These are phyloP conservation scores for Drosophila lacteicornis DNA, from an alignment of 1,140 invertebrate species.

Conservation along the genomic window DNA sequence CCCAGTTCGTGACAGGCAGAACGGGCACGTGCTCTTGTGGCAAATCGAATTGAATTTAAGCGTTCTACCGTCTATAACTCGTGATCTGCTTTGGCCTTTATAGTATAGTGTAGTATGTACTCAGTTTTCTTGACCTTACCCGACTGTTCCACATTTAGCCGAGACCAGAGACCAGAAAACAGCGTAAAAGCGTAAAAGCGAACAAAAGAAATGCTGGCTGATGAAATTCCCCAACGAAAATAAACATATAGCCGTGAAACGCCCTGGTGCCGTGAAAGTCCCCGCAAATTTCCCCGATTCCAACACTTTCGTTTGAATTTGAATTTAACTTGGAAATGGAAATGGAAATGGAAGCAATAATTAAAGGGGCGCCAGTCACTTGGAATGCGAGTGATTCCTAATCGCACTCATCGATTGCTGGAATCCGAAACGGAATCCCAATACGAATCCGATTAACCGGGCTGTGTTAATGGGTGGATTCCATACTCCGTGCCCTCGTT, in stretches of 20 bases:
- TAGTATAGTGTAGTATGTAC: background rate
- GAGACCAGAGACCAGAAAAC: slow-evolving; percentile 29
- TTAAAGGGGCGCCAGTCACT: slow-evolving; percentile 33
- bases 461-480: slow-evolving; percentile 22
- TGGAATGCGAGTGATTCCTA: slow-evolving; percentile 44
- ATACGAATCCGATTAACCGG: slow-evolving; percentile 17
- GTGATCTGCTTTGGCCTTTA: slow-evolving; percentile 37
- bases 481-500: slow-evolving; percentile 16
- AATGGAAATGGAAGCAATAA: background rate
- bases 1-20: slow-evolving; percentile 17
- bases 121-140: slow-evolving; percentile 54
- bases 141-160: slow-evolving; percentile 42
- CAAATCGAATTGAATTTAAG: slow-evolving; percentile 12
- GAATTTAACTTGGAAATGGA: slow-evolving; percentile 17
- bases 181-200: slow-evolving; percentile 8
- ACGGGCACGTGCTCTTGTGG: slow-evolving; percentile 38
- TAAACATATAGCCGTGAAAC: slow-evolving; percentile 31
- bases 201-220: slow-evolving; percentile 38
- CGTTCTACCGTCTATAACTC: slow-evolving; percentile 16
- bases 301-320: slow-evolving; percentile 29
- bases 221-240: slow-evolving; percentile 59
- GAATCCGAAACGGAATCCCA: slow-evolving; percentile 10
- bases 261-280: slow-evolving; percentile 20
- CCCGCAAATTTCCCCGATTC: slow-evolving; percentile 28
- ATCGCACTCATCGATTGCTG: slow-evolving; percentile 27